A percentile compares a stretch with the other conserved stretches of the same genome.
phyloP scores from a whole-genome alignment of 2,113 vertebrate genomes.

The Hyla sarda region DNA sequence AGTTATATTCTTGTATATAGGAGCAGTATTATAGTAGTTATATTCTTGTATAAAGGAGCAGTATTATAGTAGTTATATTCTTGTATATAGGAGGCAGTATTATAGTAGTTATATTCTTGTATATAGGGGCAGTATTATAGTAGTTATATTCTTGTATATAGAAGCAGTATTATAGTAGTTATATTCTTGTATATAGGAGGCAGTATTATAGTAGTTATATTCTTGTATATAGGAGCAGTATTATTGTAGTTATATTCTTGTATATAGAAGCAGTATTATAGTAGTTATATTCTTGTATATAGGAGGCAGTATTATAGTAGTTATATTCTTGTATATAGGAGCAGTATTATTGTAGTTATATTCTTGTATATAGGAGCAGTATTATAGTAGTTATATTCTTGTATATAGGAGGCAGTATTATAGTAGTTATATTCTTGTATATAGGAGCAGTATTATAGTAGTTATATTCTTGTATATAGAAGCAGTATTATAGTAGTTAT shows the following conservation, averaged over 20 bases:
- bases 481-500: not conserved
- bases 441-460: not conserved
- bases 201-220: no score
- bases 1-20: not conserved
- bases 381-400: slow-evolving; percentile 4
- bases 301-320: not conserved
- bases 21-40: slow-evolving; percentile 6
- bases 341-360: slow-evolving; percentile 5
- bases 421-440: not conserved
- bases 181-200: not conserved
- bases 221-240: no score
- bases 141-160: no score
- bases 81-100: no score
- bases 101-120: no score
- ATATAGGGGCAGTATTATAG: no score
- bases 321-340: not conserved
- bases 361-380: slow-evolving; percentile 1
- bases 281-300: not conserved
- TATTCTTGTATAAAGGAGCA: not conserved
- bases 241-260: no score
- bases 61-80: no score
- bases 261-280: not conserved
- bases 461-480: not conserved
- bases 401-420: not conserved
- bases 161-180: not conserved